Conservation (phyloP, 2,113 vertebrate genomes). For the Casuarius casuarius region DNA sequence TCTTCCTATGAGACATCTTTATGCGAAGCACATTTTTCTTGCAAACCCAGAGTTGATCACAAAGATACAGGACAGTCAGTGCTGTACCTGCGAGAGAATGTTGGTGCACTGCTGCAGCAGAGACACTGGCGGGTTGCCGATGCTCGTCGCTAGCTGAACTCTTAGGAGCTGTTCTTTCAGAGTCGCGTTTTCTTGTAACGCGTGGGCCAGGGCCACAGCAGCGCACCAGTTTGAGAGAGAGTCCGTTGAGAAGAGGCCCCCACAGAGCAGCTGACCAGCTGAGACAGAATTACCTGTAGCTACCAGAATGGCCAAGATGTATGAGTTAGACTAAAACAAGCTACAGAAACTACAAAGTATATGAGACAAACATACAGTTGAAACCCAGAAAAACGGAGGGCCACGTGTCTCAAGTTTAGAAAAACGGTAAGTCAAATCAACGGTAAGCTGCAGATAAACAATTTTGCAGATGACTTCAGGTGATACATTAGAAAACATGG, state of each 20-base stretch:
- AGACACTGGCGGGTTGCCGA: slow-evolving; percentile 95
- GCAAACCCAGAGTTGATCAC: fast-evolving
- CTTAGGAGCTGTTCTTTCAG: slow-evolving; percentile 96
- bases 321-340: not conserved
- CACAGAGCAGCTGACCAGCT: slow-evolving; percentile 94
- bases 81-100: slow-evolving; percentile 95
- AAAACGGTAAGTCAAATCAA: not conserved
- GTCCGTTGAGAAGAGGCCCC: slow-evolving; percentile 94
- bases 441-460: not conserved
- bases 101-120: slow-evolving; percentile 98
- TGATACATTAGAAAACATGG: not conserved
- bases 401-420: not conserved
- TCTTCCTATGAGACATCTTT: fast-evolving
- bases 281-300: slow-evolving; percentile 92
- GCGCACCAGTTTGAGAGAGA: slow-evolving; percentile 99
- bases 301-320: not conserved
- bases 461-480: fast-evolving
- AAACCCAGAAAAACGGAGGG: fast-evolving
- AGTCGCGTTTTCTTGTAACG: slow-evolving; percentile 91
- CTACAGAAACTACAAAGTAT: fast-evolving
- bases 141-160: slow-evolving; percentile 95
- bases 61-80: fast-evolving
- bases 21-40: fast-evolving
- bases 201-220: slow-evolving; percentile 93
- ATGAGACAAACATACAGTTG: too few species aligned